phyloP scores from a whole-genome alignment of 2,113 vertebrate genomes.

The Tragelaphus buxtoni region DNA sequence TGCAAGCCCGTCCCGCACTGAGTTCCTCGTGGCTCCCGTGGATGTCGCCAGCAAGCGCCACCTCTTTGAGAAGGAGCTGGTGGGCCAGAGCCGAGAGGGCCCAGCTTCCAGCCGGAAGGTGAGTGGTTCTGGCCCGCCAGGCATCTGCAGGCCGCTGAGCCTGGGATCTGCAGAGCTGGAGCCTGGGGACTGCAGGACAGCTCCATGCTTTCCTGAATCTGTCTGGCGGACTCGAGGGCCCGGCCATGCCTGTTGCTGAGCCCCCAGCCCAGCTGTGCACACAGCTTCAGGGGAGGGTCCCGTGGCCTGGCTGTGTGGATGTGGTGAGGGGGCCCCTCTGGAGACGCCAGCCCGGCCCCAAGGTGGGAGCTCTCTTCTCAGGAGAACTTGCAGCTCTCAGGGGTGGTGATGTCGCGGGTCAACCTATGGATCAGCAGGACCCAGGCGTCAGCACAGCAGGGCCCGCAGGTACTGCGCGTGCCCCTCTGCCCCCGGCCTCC shows the following conservation, averaged over 20 bases:
- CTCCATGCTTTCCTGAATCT: accelerated
- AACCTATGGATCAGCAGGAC: conserved; percentile 87
- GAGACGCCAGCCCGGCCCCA: not conserved
- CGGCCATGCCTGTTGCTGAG: not conserved
- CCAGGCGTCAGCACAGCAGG: conserved; percentile 76
- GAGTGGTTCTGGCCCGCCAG: not conserved
- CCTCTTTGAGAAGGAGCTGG: conserved; percentile 86
- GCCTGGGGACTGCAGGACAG: not conserved
- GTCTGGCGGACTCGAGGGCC: not conserved
- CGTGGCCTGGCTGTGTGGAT: accelerated
- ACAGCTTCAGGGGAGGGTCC: not conserved
- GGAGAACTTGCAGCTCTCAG: conserved; percentile 82
- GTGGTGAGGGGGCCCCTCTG: not conserved
- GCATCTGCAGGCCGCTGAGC: not conserved
- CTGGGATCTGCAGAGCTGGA: not conserved
- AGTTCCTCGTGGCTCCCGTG: conserved; percentile 78
- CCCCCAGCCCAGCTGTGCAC: too few relatives aligned
- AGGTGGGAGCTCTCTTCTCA: conserved; percentile 34
- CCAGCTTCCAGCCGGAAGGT: not conserved
- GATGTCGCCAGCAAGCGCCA: conserved; percentile 91
- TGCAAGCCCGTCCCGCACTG: conserved; percentile 78
- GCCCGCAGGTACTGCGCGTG: conserved; percentile 63
- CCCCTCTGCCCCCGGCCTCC: not conserved
- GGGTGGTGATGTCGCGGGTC: conserved; percentile 87
- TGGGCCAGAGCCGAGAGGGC: not conserved